These are phyloP conservation scores for Drosophila setosimentum DNA, from an alignment of 2,888 invertebrate genomes.

Conservation along the genomic window DNA sequence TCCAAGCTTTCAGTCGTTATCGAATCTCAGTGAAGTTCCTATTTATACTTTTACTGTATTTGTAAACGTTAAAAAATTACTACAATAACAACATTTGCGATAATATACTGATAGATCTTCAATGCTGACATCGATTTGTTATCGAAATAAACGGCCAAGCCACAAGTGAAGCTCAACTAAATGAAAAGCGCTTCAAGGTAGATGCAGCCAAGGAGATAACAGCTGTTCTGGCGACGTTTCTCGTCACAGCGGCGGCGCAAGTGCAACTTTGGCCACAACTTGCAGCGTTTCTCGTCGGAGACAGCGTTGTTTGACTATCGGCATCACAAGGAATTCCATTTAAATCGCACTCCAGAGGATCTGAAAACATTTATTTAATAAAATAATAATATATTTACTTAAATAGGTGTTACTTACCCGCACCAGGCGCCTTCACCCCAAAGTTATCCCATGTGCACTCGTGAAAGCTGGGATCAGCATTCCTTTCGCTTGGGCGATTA, in stretches of 20 bases:
- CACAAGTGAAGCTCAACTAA: neutral
- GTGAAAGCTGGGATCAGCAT: conserved; percentile 86
- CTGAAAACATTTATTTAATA: conserved; percentile 20
- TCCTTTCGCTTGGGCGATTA: conserved; percentile 85
- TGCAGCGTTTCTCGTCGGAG: neutral
- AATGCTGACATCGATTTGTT: neutral
- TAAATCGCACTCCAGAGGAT: conserved; percentile 52
- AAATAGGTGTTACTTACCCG: conserved; percentile 19
- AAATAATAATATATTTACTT: too few species aligned
- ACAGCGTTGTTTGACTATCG: neutral
- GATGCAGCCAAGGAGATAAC: conserved; percentile 2
- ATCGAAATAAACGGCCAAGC: neutral
- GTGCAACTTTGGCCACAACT: conserved; percentile 3
- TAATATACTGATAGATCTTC: neutral
- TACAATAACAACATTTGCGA: neutral
- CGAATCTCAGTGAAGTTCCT: neutral
- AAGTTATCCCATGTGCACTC: conserved; percentile 87
- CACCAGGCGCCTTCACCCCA: conserved; percentile 33
- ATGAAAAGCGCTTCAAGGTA: neutral
- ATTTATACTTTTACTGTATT: neutral
- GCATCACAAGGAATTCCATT: conserved; percentile 61
- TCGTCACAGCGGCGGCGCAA: neutral
- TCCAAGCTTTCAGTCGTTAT: neutral
- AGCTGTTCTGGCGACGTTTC: neutral
- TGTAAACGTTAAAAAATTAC: neutral